Base-by-base conservation (phyloP, 2,888 invertebrate genomes). In the Drosophila emarginata region DNA sequence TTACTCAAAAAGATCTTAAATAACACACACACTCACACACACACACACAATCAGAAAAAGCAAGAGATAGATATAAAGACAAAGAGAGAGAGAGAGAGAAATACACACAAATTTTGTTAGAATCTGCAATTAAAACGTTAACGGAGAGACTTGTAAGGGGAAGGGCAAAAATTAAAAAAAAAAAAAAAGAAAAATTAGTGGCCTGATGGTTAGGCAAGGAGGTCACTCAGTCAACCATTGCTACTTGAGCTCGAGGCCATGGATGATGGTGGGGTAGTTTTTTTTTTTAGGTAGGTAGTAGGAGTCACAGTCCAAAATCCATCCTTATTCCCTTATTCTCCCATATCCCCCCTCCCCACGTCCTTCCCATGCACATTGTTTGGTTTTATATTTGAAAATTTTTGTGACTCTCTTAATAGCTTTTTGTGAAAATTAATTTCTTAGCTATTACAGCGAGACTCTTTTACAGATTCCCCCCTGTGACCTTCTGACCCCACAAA, bases 371-470 rank as follows among this genome's bases (percentile, higher is more conserved):
- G 77, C 74, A 69, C 80, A 77, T 83, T 83, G 82, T 85, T 83
- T 85, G 80, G 82, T 83, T 83, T 85, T 85, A 78, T 85, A 82
- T 85, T 82, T 75, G 78, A 77, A 82, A 77, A 84, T 85, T 82
- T 84, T 85, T 82, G 80, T 82, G 85, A 82, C 82, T 83, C 78
- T 79, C 82, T 82, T 83, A 85, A 85, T 83, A 76, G 82, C 78
- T 80, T 83, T 82, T 78, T 78, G 75, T 80, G 85, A 85, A 85
- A 83, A 83, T 83, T 83, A 83, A 83, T 83, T 83, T 83, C 85
- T 82, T 82, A 69, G 82, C 82, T 85, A 85, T 82, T 82, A 85
- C 32, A 54, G 54, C 45, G 78, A 76, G 78, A 68, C 28, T 58
- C 66, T 64, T 45, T 52, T 50, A 54, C 51, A 61, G 52, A 28